phyloP scores from a whole-genome alignment of 2,888 invertebrate genomes.

The Eulithis prunata region DNA sequence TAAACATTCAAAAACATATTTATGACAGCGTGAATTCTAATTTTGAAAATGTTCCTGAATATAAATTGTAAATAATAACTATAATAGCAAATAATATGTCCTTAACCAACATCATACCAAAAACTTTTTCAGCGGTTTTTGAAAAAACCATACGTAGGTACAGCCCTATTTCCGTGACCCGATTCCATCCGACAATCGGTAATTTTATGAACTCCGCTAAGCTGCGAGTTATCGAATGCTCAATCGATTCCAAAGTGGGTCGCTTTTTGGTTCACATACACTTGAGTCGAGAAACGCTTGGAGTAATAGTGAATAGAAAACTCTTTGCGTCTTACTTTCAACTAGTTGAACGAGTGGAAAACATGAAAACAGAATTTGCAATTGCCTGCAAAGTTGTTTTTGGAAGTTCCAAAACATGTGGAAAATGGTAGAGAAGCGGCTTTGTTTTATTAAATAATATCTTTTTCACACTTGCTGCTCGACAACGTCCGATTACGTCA shows the following conservation, averaged over 20 bases:
- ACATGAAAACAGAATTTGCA: conserved; percentile 16
- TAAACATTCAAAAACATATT: no score
- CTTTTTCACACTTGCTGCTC: no score
- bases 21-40: no score
- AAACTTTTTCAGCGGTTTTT: neutral
- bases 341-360: conserved; percentile 10
- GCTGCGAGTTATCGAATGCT: conserved; percentile 40
- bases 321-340: conserved; percentile 19
- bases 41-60: no score
- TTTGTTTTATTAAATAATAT: neutral
- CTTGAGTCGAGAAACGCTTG: conserved; percentile 25
- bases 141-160: neutral
- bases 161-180: conserved; percentile 33
- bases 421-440: neutral
- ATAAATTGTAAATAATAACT: no score
- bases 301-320: conserved; percentile 15
- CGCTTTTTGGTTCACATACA: conserved; percentile 30
- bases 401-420: neutral
- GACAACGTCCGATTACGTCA: no score
- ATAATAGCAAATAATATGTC: no score
- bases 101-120: no score
- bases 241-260: conserved; percentile 44
- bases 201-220: conserved; percentile 40
- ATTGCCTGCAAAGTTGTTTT: conserved; percentile 12
- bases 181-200: conserved; percentile 38